Evolutionary conservation across 2,888 invertebrate species (phyloP).

Genomic region (Sarcophaga variegata): DNA sequence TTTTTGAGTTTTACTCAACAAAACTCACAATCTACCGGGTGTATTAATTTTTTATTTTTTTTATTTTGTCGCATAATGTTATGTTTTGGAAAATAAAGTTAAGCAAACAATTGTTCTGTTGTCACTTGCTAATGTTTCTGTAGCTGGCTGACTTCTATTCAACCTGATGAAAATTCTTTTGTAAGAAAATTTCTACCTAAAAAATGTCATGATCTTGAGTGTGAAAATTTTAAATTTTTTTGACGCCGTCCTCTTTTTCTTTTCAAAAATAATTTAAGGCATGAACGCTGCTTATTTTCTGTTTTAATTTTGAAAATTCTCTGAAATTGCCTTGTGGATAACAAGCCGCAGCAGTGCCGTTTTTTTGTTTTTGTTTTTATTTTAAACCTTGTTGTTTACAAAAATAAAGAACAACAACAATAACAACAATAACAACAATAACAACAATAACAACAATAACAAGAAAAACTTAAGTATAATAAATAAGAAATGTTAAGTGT

Average conservation of each 20-base stretch:
- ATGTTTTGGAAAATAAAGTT: no score
- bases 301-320: neutral
- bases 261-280: neutral
- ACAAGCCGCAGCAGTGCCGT: neutral
- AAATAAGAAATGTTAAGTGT: conserved; percentile 65
- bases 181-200: no score
- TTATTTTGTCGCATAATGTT: no score
- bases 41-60: no score
- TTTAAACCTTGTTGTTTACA: conserved; percentile 34
- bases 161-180: no score
- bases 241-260: neutral
- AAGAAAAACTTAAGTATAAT: conserved; percentile 16
- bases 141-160: no score
- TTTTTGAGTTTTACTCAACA: no score
- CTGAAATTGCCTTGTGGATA: neutral
- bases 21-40: no score
- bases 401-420: conserved; percentile 17
- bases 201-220: conserved; percentile 24
- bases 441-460: neutral
- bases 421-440: neutral
- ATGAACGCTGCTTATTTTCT: neutral
- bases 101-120: no score
- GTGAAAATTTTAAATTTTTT: neutral
- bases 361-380: neutral
- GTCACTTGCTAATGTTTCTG: no score